Evolutionary conservation across 2,797 vertebrate species (phyloP), one percentile per base, ranked within the genome.

Genomic region (Distichodus sexfasciatus): DNA sequence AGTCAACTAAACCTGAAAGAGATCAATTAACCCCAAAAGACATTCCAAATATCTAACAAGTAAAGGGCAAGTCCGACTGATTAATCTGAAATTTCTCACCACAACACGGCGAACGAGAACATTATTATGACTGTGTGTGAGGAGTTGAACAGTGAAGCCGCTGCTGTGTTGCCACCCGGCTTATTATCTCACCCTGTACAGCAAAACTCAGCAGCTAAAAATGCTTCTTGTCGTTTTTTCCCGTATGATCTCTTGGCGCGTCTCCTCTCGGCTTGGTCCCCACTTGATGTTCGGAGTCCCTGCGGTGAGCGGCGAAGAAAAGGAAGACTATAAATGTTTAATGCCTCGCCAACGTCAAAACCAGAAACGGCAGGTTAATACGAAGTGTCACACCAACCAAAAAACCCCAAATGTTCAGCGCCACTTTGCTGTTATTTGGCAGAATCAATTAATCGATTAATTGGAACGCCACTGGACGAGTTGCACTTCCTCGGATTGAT

Each of bases 361-460:
- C n/a, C 61, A 73, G 73, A 76, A 74, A 68, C 28, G 31, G 58
- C 47, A 78, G 69, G 66, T 76, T 70, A 79, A 67, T 79, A 41
- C 57, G 44, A 66, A 76, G 75, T 79, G 74, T 71, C 66, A 71
- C 66, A 35, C 61, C 55, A 64, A 69, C 75, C 63, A 53, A 71
- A 64, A 15, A n/a, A n/a, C n/a, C n/a, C 62, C 46, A 51, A 1
- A 41, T 66, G 29, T 73, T 74, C 69, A 51, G 54, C 50, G 67
- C 44, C 51, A 71, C 67, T 43, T 44, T 28, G 35, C 74, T 75
- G 67, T 58, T 65, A 73, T 74, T 79, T 68, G 68, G 19, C 14
- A 47, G 71, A 76, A 71, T 79, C 68, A 79, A 62, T 71, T 51
- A 76, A 68, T 76, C 77, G 71, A 79, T 79, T 76, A 76, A 76